Evolutionary conservation across 2,888 invertebrate genomes (phyloP).

Genomic region (Drosophila nigritarsus): DNA sequence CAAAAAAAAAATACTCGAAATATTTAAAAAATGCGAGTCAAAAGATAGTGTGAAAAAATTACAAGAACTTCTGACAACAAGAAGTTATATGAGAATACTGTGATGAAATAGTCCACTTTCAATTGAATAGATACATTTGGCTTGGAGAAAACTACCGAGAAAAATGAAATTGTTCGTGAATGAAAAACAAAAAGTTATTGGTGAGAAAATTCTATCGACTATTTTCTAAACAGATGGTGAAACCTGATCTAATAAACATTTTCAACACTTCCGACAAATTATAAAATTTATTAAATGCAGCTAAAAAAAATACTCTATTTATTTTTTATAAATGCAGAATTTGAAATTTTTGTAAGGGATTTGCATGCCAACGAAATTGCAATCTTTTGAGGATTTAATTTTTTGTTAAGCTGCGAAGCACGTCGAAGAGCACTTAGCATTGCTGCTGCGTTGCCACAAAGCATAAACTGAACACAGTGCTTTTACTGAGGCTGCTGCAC

Average conservation of each 20-base stretch:
- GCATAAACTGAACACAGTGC: slow-evolving; percentile 12
- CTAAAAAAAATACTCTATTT: neutral
- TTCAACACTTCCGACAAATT: neutral
- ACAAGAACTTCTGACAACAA: neutral
- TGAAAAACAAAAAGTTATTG: neutral
- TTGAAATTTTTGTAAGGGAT: neutral
- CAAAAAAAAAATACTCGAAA: neutral
- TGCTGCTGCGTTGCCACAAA: slow-evolving; percentile 28
- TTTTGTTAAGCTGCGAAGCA: slow-evolving; percentile 2
- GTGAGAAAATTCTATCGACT: neutral
- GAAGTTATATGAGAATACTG: too few relatives aligned
- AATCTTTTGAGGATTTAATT: neutral
- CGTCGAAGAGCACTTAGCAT: slow-evolving; percentile 1
- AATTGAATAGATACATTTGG: neutral
- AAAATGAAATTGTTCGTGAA: neutral
- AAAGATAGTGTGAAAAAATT: neutral
- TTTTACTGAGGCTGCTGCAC: slow-evolving; percentile 28
- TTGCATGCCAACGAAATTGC: neutral
- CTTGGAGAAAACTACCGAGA: neutral
- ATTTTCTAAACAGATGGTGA: neutral
- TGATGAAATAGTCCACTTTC: neutral
- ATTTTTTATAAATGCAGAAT: neutral
- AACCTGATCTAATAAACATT: neutral
- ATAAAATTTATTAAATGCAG: neutral
- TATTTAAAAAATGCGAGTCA: neutral